Conservation (phyloP, 2,888 invertebrate genomes). For the Sialis fuliginosa region DNA sequence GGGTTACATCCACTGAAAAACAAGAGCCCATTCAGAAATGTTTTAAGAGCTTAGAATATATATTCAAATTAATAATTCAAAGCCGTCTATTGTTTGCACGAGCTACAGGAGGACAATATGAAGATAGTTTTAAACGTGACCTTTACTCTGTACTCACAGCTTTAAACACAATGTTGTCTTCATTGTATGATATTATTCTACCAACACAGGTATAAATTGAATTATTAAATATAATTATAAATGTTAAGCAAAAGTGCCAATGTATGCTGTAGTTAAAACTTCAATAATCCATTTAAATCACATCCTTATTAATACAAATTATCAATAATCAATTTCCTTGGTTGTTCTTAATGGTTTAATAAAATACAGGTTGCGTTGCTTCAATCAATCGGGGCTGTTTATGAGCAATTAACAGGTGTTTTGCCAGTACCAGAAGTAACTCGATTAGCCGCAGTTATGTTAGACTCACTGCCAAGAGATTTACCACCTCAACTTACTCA, state of each 20-base stretch:
- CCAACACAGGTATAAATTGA: conserved; percentile 45
- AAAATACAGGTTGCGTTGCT: conserved; percentile 53
- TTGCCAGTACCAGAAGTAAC: conserved; percentile 61
- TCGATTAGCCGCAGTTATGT: conserved; percentile 59
- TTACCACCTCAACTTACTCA: conserved; percentile 53
- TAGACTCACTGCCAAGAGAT: conserved; percentile 56
- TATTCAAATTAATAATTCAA: conserved; percentile 83
- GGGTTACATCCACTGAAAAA: conserved; percentile 69
- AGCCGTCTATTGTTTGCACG: conserved; percentile 68
- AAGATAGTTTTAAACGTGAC: conserved; percentile 71
- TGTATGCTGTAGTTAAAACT: background rate
- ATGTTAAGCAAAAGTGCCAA: too few species aligned
- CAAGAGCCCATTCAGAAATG: conserved; percentile 83
- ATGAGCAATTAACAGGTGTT: conserved; percentile 61
- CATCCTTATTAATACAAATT: background rate
- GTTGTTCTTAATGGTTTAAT: background rate
- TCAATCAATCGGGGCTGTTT: conserved; percentile 65
- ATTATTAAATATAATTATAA: background rate
- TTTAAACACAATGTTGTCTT: conserved; percentile 55
- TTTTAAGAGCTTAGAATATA: conserved; percentile 77
- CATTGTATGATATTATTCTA: conserved; percentile 54
- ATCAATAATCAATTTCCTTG: background rate
- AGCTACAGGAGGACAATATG: conserved; percentile 76
- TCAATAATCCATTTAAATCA: too few species aligned
- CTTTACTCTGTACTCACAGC: conserved; percentile 65